These are phyloP conservation scores for Thalassarche chlororhynchos DNA, from an alignment of 2,113 vertebrate genomes.

Conservation along the genomic window DNA sequence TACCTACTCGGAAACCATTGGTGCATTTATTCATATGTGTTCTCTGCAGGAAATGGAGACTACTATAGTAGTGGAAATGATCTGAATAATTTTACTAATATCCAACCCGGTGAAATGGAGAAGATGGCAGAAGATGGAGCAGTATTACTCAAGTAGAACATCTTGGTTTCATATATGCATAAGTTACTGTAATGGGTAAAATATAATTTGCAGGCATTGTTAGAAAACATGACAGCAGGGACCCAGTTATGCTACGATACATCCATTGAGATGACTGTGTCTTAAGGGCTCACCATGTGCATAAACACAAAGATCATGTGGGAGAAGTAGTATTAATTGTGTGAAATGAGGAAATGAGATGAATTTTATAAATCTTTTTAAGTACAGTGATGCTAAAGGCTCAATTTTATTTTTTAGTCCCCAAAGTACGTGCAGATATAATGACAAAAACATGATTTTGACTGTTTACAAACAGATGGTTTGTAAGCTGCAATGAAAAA, in stretches of 20 bases:
- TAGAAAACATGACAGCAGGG: background rate
- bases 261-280: background rate
- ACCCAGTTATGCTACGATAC: rapidly evolving
- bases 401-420: background rate
- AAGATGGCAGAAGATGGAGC: constrained; percentile 63
- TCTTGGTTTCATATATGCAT: background rate
- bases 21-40: background rate
- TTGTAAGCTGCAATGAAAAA: background rate
- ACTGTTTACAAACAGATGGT: background rate
- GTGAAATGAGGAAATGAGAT: background rate
- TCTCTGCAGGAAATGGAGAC: constrained; percentile 85
- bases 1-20: background rate
- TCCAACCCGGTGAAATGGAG: constrained; percentile 58
- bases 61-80: constrained; percentile 95
- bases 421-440: background rate
- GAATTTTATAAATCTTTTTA: background rate
- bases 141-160: constrained; percentile 78
- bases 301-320: background rate
- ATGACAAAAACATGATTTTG: background rate
- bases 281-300: background rate
- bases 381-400: background rate
- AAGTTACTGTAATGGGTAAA: background rate
- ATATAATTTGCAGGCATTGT: background rate
- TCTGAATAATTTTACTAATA: constrained; percentile 81
- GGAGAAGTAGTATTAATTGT: background rate